phyloP scores from a whole-genome alignment of 2,888 invertebrate species.

The Dryadula phaetusa region DNA sequence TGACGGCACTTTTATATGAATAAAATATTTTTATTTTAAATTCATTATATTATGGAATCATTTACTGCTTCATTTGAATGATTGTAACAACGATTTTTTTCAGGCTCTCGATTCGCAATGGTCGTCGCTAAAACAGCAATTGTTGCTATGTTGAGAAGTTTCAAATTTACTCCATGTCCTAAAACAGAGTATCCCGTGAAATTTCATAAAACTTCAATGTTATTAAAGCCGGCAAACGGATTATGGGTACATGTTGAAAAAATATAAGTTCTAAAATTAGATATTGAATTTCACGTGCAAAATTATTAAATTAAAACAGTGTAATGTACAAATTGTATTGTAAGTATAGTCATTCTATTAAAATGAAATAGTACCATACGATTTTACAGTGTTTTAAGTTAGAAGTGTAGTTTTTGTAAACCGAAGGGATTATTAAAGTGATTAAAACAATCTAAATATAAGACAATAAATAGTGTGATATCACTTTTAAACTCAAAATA shows the following conservation, averaged over 20 bases:
- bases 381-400: too few species aligned
- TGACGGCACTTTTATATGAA: too few species aligned
- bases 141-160: conserved; percentile 46
- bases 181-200: conserved; percentile 46
- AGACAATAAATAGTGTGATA: too few species aligned
- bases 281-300: neutral
- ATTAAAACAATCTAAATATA: neutral
- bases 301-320: neutral
- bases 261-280: conserved; percentile 31
- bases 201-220: conserved; percentile 40
- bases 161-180: conserved; percentile 44
- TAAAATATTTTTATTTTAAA: too few species aligned
- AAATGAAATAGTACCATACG: too few species aligned
- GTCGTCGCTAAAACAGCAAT: conserved; percentile 49
- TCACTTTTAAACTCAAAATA: too few species aligned
- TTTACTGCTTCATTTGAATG: too few species aligned
- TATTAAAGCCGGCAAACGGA: conserved; percentile 45
- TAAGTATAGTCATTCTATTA: too few species aligned
- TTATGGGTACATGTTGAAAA: conserved; percentile 48
- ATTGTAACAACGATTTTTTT: too few species aligned
- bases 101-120: conserved; percentile 49
- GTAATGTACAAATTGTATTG: neutral
- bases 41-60: too few species aligned
- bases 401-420: too few species aligned
- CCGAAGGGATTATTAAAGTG: neutral